Base-by-base conservation (phyloP, 2,888 invertebrate genomes). In the Sarcophaga variegata region DNA sequence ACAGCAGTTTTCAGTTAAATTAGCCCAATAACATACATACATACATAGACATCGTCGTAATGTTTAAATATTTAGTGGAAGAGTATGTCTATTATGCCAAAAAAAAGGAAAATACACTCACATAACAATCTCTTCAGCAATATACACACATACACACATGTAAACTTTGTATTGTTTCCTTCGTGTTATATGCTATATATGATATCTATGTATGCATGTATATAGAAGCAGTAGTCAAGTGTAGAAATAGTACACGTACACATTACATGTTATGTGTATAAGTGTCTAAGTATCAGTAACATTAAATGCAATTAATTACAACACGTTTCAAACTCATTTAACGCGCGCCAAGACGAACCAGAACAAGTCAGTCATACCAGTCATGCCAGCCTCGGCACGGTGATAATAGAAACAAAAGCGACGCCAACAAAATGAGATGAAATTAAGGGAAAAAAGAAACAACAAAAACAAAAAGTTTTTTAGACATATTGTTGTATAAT, bases 281-380 rank as follows among this genome's bases (percentile, higher is more conserved):
- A 84, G 82, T 85, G 81, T 80, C 75, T 86, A 80, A 79, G 72
- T 81, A 84, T 81, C 76, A 80, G 85, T 69, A 79, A 80, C 72
- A 83, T 85, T 80, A 80, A 86, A 86, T 87, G 81, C 83, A 83
- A 87, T 87, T 83, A 87, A 85, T 88, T 87, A 87, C 81, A 87
- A 79, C 82, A 87, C 81, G 81, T 83, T 85, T 80, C 87, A 87
- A 87, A 85, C 87, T 85, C 87, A 88, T 85, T 85, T 85, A 85
- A 67, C 71, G 85, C 72, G 74, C 72, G 22, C 47, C 81, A 67
- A 81, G 62, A 54, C 54, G 54, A 54, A 17, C 84, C 66, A 81
- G 74, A 77, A 71, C 74, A 74, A 78, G 54, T 75, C 71, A 74
- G 54, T 75, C 70, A 74, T 64, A 49, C 59, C 47, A 45, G 37